Evolutionary conservation across 1,140 invertebrate species (phyloP).

Genomic region (Cydia splendana): DNA sequence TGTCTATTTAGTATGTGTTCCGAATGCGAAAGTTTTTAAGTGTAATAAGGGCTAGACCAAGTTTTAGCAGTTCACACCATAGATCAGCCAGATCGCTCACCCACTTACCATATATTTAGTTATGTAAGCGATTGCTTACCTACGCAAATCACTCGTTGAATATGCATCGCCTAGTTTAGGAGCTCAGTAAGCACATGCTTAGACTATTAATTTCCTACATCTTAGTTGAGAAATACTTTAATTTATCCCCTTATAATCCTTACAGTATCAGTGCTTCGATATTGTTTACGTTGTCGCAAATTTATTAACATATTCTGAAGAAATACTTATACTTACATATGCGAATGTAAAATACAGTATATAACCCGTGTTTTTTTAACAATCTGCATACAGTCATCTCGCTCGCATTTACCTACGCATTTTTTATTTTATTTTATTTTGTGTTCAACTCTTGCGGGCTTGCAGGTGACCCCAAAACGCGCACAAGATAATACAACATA

Average conservation of each 20-base stretch:
- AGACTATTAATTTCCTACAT: constrained; percentile 73
- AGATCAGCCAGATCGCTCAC: constrained; percentile 22
- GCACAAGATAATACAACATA: too few relatives aligned
- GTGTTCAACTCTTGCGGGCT: too few relatives aligned
- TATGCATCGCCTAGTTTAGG: constrained; percentile 76
- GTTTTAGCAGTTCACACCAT: neutral
- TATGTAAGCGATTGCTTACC: constrained; percentile 73
- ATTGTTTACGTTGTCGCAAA: constrained; percentile 23
- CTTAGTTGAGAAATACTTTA: constrained; percentile 58
- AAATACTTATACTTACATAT: neutral
- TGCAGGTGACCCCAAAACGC: too few relatives aligned
- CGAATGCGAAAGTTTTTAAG: too few relatives aligned
- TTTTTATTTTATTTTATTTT: too few relatives aligned
- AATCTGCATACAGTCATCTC: too few relatives aligned
- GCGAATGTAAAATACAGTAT: neutral
- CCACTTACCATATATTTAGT: constrained; percentile 50
- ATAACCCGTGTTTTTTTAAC: too few relatives aligned
- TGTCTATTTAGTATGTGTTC: too few relatives aligned
- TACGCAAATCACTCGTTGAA: constrained; percentile 75
- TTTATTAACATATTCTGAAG: constrained; percentile 17
- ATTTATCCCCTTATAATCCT: constrained; percentile 47
- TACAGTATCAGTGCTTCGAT: constrained; percentile 3
- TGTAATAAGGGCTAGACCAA: constrained; percentile 1
- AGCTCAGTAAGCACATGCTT: constrained; percentile 74
- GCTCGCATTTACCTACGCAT: too few relatives aligned